Percentiles rank a stretch among this genome's conserved stretches.
These are phyloP conservation scores for Hedya salicella DNA, from an alignment of 2,888 invertebrate genomes.

Conservation along the genomic window DNA sequence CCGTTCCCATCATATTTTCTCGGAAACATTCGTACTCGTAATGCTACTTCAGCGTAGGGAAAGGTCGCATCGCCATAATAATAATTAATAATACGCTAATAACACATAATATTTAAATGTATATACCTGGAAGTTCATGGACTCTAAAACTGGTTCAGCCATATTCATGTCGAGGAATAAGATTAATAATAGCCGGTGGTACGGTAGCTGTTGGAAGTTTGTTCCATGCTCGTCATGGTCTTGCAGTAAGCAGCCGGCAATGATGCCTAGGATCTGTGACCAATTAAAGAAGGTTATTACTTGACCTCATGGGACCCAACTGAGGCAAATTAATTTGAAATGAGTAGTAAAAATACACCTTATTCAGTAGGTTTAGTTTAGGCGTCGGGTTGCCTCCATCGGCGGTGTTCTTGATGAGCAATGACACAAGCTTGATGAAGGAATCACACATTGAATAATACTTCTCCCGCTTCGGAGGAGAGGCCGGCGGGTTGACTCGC, in stretches of 20 bases:
- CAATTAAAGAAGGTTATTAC: background rate
- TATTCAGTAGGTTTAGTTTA: slow-evolving; percentile 98
- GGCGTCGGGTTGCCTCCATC: slow-evolving; percentile 96
- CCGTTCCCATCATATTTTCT: too few species aligned
- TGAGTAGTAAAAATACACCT: too few species aligned
- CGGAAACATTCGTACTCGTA: too few species aligned
- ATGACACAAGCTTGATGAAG: slow-evolving; percentile 95
- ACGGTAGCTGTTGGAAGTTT: slow-evolving; percentile 98
- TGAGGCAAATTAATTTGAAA: background rate
- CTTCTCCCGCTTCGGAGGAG: slow-evolving; percentile 90
- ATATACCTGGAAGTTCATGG: slow-evolving; percentile 94
- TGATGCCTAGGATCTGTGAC: slow-evolving; percentile 91
- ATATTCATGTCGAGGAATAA: slow-evolving; percentile 98
- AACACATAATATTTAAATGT: background rate
- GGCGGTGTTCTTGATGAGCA: slow-evolving; percentile 97
- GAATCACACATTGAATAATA: slow-evolving; percentile 98
- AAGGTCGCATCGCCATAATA: too few species aligned
- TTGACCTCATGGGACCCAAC: slow-evolving; percentile 4
- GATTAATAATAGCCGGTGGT: slow-evolving; percentile 98
- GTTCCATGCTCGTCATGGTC: slow-evolving; percentile 96
- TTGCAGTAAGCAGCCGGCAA: slow-evolving; percentile 97
- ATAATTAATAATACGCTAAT: too few species aligned
- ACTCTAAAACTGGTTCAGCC: slow-evolving; percentile 96
- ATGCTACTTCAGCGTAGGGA: too few species aligned
- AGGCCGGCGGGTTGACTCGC: slow-evolving; percentile 85